phyloP scores from a whole-genome alignment of 2,113 vertebrate species.

The Lynx canadensis region DNA sequence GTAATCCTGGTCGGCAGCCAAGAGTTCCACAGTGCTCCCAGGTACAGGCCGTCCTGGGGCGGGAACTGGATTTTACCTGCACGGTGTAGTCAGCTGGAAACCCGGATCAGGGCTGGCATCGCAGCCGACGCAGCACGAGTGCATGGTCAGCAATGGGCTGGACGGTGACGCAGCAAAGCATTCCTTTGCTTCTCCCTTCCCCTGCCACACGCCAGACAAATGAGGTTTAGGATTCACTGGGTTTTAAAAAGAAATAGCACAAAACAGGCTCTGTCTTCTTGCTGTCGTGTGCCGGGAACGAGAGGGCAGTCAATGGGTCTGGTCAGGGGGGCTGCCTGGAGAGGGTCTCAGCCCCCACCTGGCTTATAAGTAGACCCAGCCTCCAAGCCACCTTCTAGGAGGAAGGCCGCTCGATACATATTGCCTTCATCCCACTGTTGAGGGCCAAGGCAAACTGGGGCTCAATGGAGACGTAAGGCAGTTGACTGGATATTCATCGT shows the following conservation, averaged over 20 bases:
- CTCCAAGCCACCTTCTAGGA: background rate
- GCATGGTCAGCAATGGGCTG: background rate
- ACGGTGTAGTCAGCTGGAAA: background rate
- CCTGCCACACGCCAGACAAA: background rate
- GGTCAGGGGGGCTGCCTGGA: background rate
- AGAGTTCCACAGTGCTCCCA: background rate
- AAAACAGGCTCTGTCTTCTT: background rate
- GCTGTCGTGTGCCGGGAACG: background rate
- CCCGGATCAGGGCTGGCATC: background rate
- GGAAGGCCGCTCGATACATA: background rate
- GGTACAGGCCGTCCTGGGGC: background rate
- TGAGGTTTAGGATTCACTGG: background rate
- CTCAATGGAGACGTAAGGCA: background rate
- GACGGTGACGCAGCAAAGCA: background rate
- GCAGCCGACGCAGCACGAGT: rapidly evolving
- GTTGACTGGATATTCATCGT: rapidly evolving
- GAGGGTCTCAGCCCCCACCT: background rate
- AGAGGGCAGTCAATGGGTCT: background rate
- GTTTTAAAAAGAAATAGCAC: background rate
- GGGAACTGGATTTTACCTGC: background rate
- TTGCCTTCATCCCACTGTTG: background rate
- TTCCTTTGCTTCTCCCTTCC: background rate
- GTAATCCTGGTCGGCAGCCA: background rate
- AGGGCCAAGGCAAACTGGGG: background rate
- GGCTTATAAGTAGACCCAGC: background rate